Evolutionary conservation across 2,888 invertebrate genomes (phyloP), one percentile per base, ranked within the genome.

Genomic region (Noctua pronuba): DNA sequence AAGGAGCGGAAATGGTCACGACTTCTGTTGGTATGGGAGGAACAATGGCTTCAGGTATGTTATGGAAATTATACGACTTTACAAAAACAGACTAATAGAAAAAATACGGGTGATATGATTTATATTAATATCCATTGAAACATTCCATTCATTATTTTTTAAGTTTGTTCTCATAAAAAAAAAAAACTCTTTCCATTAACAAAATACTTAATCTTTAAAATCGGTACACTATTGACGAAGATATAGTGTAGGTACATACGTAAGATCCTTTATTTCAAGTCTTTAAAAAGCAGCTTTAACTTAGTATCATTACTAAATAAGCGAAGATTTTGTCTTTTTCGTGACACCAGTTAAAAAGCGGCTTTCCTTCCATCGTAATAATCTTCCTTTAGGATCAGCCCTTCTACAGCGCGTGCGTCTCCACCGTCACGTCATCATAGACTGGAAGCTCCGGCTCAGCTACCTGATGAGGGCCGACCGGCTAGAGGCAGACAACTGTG

Each of bases 391-490:
- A 88, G 88, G 75, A 0, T 70, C 80, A 21, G 67, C 67, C 2
- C 49, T 92, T 1, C 82, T 99, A 7, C 92, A 95, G 2, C 96
- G 97, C 0, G 97, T 99, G 0, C 97, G 98, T 73, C 91, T 93
- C 0, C 97, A 98, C 0, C 97, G 97, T 6, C 98, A 99, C 89
- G 98, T 98, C 18, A 97, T 98, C 80, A 97, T 99, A 70, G 98
- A 99, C 91, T 98, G 99, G 98, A 98, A 98, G 90, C 97, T 98
- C 18, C 98, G 98, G 52, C 97, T 99, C 21, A 97, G 97, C 85
- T 98, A 97, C 87, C 95, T 98, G 31, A 98, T 98, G 97, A 97
- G 98, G 83, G 97, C 97, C 3, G 97, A 98, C 80, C 98, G 97
- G 82, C 92, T 97, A 21, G 94, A 95, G 67, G 98, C 97, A 0